A percentile compares a stretch with the other conserved stretches of the same genome.
Conservation (phyloP, 2,113 vertebrate species). For the Sisor rabdophorus region DNA sequence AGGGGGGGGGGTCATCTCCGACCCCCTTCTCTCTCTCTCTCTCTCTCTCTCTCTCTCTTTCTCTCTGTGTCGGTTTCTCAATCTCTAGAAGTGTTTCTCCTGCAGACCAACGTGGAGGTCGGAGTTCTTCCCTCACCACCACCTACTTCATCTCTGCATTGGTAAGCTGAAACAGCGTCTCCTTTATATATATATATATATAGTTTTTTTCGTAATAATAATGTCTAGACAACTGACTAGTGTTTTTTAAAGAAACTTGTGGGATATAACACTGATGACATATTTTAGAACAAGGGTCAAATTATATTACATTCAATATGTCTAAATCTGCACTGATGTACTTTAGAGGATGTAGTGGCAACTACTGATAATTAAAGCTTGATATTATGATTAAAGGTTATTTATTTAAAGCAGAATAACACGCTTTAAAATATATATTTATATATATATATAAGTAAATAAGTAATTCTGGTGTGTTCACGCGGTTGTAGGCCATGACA, state of each 20-base stretch:
- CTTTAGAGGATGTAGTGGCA: no score
- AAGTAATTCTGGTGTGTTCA: conserved; percentile 37
- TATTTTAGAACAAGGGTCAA: no score
- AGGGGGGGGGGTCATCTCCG: conserved; percentile 71
- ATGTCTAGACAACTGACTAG: no score
- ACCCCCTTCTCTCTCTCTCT: conserved; percentile 58
- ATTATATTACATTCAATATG: no score
- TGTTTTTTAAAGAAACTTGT: no score
- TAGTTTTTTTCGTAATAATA: not conserved
- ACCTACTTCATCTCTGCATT: conserved; percentile 59
- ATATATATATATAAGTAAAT: conserved; percentile 30
- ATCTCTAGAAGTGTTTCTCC: conserved; percentile 61
- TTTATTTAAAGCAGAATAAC: not conserved
- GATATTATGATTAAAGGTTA: not conserved
- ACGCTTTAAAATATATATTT: not conserved
- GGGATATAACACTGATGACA: no score
- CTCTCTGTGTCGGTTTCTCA: conserved; percentile 61
- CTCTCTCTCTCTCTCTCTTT: not conserved
- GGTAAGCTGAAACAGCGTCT: conserved; percentile 53
- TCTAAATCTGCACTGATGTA: no score
- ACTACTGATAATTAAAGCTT: no score
- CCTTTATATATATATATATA: not conserved
- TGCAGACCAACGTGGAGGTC: conserved; percentile 67
- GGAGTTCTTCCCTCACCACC: conserved; percentile 59
- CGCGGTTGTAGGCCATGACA: conserved; percentile 53